phyloP scores from a whole-genome alignment of 2,888 invertebrate species.

The Tachina grossa region DNA sequence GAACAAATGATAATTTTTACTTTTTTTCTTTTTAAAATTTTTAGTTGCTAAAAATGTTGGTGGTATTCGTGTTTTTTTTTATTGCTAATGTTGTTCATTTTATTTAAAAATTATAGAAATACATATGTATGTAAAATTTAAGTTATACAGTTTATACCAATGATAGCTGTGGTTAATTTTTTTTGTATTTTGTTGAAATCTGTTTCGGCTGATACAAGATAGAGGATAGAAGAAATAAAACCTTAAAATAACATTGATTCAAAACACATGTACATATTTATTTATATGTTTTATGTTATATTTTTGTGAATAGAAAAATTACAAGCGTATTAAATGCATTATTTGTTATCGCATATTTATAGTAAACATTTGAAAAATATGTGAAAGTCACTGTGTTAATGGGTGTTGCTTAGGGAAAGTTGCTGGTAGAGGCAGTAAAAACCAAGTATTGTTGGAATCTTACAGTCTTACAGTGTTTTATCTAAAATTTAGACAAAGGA shows the following conservation, averaged over 20 bases:
- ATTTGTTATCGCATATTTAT: too few species aligned
- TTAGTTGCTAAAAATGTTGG: constrained; percentile 36
- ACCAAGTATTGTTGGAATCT: too few species aligned
- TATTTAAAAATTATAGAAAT: constrained; percentile 28
- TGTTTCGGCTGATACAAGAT: constrained; percentile 9
- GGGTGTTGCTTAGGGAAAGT: too few species aligned
- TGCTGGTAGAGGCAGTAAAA: too few species aligned
- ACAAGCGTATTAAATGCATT: too few species aligned
- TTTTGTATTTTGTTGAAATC: constrained; percentile 50
- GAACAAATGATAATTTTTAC: constrained; percentile 57
- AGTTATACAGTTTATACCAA: constrained; percentile 57
- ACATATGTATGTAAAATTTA: constrained; percentile 44
- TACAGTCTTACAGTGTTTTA: too few species aligned
- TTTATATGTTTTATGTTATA: background rate
- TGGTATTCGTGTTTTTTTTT: constrained; percentile 38
- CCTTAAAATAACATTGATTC: constrained; percentile 17
- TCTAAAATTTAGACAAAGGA: too few species aligned
- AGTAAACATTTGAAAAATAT: too few species aligned
- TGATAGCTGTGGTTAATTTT: constrained; percentile 61
- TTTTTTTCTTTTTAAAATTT: constrained; percentile 50
- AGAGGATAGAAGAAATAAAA: background rate
- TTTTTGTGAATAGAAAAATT: too few species aligned
- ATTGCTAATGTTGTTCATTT: constrained; percentile 37
- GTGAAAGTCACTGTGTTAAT: too few species aligned
- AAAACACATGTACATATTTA: background rate